Evolutionary conservation across 2,113 vertebrate genomes (phyloP), one percentile per base, ranked within the genome.

Genomic region (Anhinga anhinga): DNA sequence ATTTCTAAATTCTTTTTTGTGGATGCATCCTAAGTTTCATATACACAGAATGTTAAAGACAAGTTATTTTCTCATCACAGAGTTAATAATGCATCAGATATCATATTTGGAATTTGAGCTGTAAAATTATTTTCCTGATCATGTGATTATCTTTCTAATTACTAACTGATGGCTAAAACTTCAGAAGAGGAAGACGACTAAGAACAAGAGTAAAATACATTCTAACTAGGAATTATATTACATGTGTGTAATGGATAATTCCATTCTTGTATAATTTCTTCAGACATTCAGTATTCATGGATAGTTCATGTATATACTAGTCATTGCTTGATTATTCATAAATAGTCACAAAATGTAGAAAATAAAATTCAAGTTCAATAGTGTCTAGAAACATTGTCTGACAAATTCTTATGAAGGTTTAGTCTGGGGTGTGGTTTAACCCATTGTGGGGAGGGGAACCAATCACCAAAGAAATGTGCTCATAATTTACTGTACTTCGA

Each of bases 391-490:
- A 76, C 50, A 11, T 20, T 55, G 25, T 71, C 17, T 86, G 56
- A 83, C 15, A 74, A 62, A 40, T 62, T 87, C 32, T 80, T 8
- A 26, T 55, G 18, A 80, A 63, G 5, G 1, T 65, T 63, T 90
- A 47, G 9, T 47, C 20, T 87, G 50, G n/a, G 11, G 13, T 86
- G 11, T 32, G 17, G 12, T 77, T 74, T 61, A 86, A 70, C 22
- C 19, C 12, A 34, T 8, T 65, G 22, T 1, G 0, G 53, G 10
- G 6, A 38, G 10, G 13, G 12, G 16, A 71, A 66, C 6, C 13
- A 62, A 15, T 42, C 22, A 49, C 26, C 76, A 17, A 77, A 61
- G 12, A 10, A 47, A 79, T 29, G 8, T 47, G 38, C 3, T 65
- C 13, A 29, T 50, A 50, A 74, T 56, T 56, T 73, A 82, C 30